Evolutionary conservation across 2,113 vertebrate species (phyloP).

Genomic region (Poecilia latipinna): DNA sequence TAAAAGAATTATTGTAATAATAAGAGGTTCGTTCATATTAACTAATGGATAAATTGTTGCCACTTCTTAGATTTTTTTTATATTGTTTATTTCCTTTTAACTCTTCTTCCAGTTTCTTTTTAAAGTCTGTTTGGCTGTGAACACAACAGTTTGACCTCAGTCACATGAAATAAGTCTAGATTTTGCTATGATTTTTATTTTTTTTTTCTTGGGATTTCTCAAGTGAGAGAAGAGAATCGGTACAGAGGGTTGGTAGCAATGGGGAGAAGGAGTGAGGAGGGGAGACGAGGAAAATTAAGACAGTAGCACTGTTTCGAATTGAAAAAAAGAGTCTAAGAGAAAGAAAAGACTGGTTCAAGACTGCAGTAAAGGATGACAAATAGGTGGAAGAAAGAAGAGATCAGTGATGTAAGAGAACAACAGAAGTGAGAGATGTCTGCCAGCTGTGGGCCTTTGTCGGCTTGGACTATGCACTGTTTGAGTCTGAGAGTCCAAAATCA

Average conservation of each 20-base stretch:
- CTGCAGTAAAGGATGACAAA: neutral
- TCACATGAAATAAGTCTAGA: too few species aligned
- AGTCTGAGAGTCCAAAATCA: conserved; percentile 46
- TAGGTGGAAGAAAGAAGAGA: conserved; percentile 8
- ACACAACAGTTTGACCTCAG: too few species aligned
- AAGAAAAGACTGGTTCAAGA: neutral
- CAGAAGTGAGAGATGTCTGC: conserved; percentile 30
- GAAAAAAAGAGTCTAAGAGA: neutral
- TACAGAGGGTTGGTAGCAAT: conserved; percentile 1
- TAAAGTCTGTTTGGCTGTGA: too few species aligned
- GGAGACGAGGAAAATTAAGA: conserved; percentile 13
- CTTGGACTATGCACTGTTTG: conserved; percentile 50
- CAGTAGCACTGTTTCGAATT: neutral
- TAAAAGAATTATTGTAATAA: too few species aligned
- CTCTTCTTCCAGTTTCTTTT: too few species aligned
- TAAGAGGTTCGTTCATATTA: too few species aligned
- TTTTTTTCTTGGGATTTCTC: too few species aligned
- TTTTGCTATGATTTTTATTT: too few species aligned
- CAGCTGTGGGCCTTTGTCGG: conserved; percentile 37
- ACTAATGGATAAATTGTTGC: too few species aligned
- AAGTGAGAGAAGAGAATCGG: conserved; percentile 7
- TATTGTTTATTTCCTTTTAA: too few species aligned
- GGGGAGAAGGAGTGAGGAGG: neutral
- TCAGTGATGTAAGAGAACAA: conserved; percentile 19
- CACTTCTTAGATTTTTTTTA: too few species aligned